Percentiles rank a stretch among this genome's conserved stretches.
phyloP scores from a whole-genome alignment of 2,113 vertebrate genomes.

The Antechinus flavipes region DNA sequence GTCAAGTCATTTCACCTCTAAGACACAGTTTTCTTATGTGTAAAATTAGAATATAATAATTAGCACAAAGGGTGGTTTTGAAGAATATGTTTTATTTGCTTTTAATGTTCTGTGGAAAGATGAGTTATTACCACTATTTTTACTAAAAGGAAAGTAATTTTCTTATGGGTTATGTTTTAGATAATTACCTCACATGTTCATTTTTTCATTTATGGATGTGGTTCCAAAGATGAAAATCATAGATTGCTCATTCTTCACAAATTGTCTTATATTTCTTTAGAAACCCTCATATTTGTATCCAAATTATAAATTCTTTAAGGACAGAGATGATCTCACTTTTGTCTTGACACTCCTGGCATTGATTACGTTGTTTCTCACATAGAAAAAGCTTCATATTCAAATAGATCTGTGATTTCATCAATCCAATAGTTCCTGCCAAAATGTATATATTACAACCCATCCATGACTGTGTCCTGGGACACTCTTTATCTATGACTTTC shows the following conservation, averaged over 20 bases:
- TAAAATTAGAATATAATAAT: neutral
- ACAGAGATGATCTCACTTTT: neutral
- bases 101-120: neutral
- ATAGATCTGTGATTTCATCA: neutral
- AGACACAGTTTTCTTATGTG: neutral
- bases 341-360: neutral
- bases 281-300: neutral
- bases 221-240: neutral
- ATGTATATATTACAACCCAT: neutral
- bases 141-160: neutral
- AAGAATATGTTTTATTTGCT: neutral
- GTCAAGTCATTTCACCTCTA: neutral
- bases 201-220: neutral
- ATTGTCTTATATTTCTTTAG: neutral
- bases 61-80: neutral
- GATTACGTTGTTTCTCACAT: neutral
- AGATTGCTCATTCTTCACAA: neutral
- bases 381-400: neutral
- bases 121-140: neutral
- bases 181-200: neutral
- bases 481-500: neutral
- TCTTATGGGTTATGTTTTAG: neutral
- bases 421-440: neutral
- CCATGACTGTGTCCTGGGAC: neutral
- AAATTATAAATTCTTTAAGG: neutral